Base-by-base conservation (phyloP, 2,888 invertebrate species). In the Pyrochroa serraticornis region DNA sequence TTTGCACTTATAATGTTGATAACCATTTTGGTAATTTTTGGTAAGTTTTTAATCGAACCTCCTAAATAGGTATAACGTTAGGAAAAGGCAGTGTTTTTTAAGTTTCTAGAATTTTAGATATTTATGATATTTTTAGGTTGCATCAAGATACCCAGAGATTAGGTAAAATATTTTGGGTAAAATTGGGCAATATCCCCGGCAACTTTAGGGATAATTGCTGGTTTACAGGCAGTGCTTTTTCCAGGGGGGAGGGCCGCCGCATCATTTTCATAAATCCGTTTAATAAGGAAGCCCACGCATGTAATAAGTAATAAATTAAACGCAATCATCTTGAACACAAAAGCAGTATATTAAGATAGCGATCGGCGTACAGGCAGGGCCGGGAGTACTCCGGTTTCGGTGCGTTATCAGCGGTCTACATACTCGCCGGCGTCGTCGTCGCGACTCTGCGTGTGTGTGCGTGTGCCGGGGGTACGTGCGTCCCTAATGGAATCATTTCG, bases 261-360 rank as follows among this genome's bases (percentile, higher is more conserved):
- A 10, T 10, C 30, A 42, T 54, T 45, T 48, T 10, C 36, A 46
- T 51, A 57, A 57, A 57, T 51, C 46, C 32, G 10, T 46, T 46
- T 13, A 39, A 43, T 56, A 35, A 49, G 38, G 33, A 56, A 45
- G 35, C 39, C 51, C 50, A 41, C 45, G 46, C 50, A 35, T 57
- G 53, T 56, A 60, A 60, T 60, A 49, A 47, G 60, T 46, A 57
- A 61, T 61, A 61, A 61, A 61, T 54, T 58, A 61, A 38, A 34
- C 46, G 51, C 54, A 65, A 69, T 63, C 60, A 63, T 66, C 66
- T 59, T 60, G 59, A 63, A 58, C 67, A 69, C 69, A 69, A 68
- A 66, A 62, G 67, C 69, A 67, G 67, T 69, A 68, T 65, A 69
- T 69, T 69, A 66, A 67, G 68, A 67, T 70, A 62, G 63, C 56